Base-by-base conservation (phyloP, 2,113 vertebrate genomes). In the Glareola pratincola region DNA sequence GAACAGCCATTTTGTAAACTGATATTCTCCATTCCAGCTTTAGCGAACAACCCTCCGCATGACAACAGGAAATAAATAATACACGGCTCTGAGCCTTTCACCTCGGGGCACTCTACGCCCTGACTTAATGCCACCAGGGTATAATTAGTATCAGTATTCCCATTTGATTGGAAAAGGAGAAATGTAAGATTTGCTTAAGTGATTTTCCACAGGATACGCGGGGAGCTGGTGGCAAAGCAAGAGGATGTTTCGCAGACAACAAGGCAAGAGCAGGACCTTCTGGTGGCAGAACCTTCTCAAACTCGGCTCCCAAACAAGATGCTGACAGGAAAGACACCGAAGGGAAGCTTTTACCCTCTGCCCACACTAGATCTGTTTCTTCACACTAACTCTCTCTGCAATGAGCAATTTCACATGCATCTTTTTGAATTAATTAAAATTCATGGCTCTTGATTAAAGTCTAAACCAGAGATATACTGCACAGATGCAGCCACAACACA, bases 1-100 rank as follows among this genome's bases (percentile, higher is more conserved):
- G 92, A 95, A 96, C 30, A 75, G 66, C 57, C 86, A 8, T 92
- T 95, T 82, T 95, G 96, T 95, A 95, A 91, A 81, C 86, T 66
- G 80, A 87, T 94, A 72, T 89, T 91, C 85, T 85, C 89, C 14
- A 4, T 29, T 75, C 47, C 66, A 94, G 91, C 77, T 95, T 72
- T 84, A 69, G 85, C 79, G 88, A 96, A 67, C 69, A 89, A 16
- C 60, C 54, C 48, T 85, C 73, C 57, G 84, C 69, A 62, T 75
- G 83, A 87, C 66, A 95, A 75, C 22, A 50, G 71, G 34, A 85
- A 94, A 95, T 96, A 97, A 96, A 97, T 94, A 95, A 96, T 91
- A 95, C 77, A 97, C 95, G 90, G 51, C 62, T 90, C 43, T 43
- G 43, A 95, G 84, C 69, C 62, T 91, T 94, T 89, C 93, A 89